These are phyloP conservation scores for Cyclophora punctaria DNA, from an alignment of 2,888 invertebrate genomes.

Conservation along the genomic window DNA sequence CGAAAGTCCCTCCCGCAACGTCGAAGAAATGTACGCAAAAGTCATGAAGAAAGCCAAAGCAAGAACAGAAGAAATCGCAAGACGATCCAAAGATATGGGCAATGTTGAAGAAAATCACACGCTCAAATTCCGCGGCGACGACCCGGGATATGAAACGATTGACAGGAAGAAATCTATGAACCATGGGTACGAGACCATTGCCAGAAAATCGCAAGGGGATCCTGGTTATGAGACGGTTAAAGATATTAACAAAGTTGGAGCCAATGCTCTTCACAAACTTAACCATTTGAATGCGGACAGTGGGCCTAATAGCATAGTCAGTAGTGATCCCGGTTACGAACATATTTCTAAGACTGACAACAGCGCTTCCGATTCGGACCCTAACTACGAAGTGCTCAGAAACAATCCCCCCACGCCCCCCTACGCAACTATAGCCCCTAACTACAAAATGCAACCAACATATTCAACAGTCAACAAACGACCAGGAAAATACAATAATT, in stretches of 20 bases:
- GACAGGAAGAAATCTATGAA: constrained; percentile 60
- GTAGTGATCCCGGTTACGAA: constrained; percentile 84
- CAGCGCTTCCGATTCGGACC: constrained; percentile 79
- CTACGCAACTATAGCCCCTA: constrained; percentile 63
- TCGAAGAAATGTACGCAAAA: constrained; percentile 95
- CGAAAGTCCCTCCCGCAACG: constrained; percentile 78
- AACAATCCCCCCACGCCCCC: constrained; percentile 71
- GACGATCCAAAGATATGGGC: constrained; percentile 45
- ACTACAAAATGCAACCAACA: constrained; percentile 62
- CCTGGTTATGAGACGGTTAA: constrained; percentile 80
- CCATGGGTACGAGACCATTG: constrained; percentile 78
- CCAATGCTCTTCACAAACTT: constrained; percentile 42
- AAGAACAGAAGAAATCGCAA: constrained; percentile 42
- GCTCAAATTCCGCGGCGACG: constrained; percentile 56
- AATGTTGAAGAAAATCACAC: constrained; percentile 29
- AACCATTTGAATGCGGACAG: constrained; percentile 59
- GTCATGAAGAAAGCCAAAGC: constrained; percentile 82
- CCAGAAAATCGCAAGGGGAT: constrained; percentile 66
- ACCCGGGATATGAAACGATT: constrained; percentile 70
- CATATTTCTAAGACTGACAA: constrained; percentile 71
- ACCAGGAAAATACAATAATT: constrained; percentile 68
- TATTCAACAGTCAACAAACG: constrained; percentile 76
- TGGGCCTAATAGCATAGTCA: constrained; percentile 76
- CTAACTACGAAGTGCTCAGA: constrained; percentile 86
- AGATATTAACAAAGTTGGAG: constrained; percentile 44